phyloP scores from a whole-genome alignment of 92 coral and sea anemone genomes.

The Parazoanthus darwini region DNA sequence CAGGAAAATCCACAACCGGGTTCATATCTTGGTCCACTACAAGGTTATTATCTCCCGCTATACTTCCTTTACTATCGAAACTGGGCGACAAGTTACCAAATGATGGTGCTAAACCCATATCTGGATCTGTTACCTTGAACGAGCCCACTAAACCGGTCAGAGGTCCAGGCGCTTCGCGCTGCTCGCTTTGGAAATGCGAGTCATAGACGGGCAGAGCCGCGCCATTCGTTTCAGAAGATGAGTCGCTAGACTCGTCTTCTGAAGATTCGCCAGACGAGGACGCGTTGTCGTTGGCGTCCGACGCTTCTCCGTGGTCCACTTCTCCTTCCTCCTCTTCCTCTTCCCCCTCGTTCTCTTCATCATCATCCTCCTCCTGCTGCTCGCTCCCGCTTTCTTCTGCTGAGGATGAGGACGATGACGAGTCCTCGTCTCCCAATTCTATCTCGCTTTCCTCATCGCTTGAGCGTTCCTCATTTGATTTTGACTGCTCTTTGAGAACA shows the following conservation, averaged over 20 bases:
- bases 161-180: background rate
- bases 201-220: conserved; percentile 15
- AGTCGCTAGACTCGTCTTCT: conserved; percentile 34
- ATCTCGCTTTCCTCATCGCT: conserved; percentile 31
- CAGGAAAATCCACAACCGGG: conserved; percentile 79
- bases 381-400: conserved; percentile 82
- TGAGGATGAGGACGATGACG: conserved; percentile 80
- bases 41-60: conserved; percentile 54
- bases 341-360: conserved; percentile 2
- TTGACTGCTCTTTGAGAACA: background rate
- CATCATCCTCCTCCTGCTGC: conserved; percentile 48
- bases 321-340: conserved; percentile 36
- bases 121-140: conserved; percentile 54
- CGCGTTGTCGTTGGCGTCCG: background rate
- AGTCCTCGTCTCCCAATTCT: conserved; percentile 44
- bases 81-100: conserved; percentile 71
- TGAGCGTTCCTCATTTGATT: background rate
- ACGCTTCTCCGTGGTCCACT: conserved; percentile 24
- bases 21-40: conserved; percentile 70
- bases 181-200: background rate
- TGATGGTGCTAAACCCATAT: conserved; percentile 64
- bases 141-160: conserved; percentile 31
- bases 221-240: conserved; percentile 43
- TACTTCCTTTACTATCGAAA: conserved; percentile 60
- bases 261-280: conserved; percentile 27